Conservation (phyloP, 2,113 vertebrate genomes). For the Oryctolagus cuniculus region mOryCun1.1 NC_091445.1:77800501-77801000, state of each 20-base stretch:
- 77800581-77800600: background rate
- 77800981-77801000: background rate
- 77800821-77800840: background rate
- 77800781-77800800: background rate
- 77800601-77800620: background rate
- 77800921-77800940: background rate
- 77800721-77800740: too few relatives aligned
- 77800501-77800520: background rate
- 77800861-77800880: background rate
- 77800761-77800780: background rate
- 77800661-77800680: background rate
- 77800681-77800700: background rate
- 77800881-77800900: background rate
- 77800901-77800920: background rate
- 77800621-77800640: background rate
- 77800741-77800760: background rate
- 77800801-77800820: background rate
- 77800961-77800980: background rate
- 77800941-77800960: background rate
- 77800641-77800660: background rate
- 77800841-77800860: background rate
- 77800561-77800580: background rate
- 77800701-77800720: background rate
- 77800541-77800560: background rate
- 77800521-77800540: background rate